Conservation (phyloP, 2,113 vertebrate species). For the Brachionichthys hirsutus region DNA sequence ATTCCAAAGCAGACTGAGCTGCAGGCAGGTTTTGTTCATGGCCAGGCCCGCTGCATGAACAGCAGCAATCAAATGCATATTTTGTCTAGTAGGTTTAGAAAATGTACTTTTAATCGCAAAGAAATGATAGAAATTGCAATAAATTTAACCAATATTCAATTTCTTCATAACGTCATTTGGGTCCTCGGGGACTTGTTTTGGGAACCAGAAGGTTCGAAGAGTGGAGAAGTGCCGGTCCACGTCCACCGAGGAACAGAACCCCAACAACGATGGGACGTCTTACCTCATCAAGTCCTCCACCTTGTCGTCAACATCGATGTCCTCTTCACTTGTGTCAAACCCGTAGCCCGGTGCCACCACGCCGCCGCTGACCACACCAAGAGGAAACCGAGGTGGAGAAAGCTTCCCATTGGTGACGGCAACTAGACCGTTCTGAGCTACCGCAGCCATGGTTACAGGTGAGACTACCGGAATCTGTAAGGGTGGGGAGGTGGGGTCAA, state of each 20-base stretch:
- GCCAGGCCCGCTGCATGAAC: conserved; percentile 1
- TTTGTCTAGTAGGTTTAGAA: background rate
- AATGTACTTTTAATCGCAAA: background rate
- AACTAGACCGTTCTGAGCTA: conserved; percentile 84
- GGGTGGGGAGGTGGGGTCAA: conserved; percentile 86
- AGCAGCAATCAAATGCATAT: background rate
- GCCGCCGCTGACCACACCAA: conserved; percentile 63
- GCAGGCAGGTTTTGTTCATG: background rate
- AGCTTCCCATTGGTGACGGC: conserved; percentile 90
- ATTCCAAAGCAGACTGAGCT: conserved; percentile 26
- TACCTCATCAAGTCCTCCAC: conserved; percentile 98
- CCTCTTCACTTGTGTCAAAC: conserved; percentile 91
- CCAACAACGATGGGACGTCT: no score
- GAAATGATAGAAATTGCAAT: background rate
- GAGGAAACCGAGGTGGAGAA: conserved; percentile 89
- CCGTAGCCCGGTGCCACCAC: conserved; percentile 84
- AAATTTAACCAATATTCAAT: no score
- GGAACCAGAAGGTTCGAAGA: no score
- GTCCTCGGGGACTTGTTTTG: no score
- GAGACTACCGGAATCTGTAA: conserved; percentile 76
- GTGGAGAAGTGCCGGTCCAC: no score
- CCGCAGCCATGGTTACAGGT: conserved; percentile 55
- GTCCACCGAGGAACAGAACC: no score
- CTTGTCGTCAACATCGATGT: conserved; percentile 93
- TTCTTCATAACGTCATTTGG: no score